Evolutionary conservation across 2,797 vertebrate species (phyloP), one percentile per base, ranked within the genome.

Genomic region (Salmo trutta): DNA sequence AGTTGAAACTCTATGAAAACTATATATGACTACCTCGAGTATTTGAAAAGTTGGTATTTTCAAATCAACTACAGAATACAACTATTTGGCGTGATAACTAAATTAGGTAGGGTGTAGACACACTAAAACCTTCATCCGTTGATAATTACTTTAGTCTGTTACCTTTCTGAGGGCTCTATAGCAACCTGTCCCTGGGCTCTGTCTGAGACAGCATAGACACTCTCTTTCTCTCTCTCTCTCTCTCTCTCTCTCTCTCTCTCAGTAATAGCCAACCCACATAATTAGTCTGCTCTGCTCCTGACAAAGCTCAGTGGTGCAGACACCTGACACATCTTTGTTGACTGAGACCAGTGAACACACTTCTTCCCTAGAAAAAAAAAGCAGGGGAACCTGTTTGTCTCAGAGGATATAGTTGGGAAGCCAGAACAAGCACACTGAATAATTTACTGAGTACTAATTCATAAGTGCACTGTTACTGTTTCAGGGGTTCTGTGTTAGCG

Each of bases 241-340:
- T 5, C n/a, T n/a, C n/a, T 47, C 36, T 2, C 41, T 3, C 36
- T 10, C 33, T 1, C 10, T 12, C 41, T 47, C 66, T 8, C 66
- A 68, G 66, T 27, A 68, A 68, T 36, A 31, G 31, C 27, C 27
- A 33, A 16, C 16, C 66, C 16, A 36, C 29, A 36, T 31, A 33
- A 31, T 33, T 29, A 68, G 29, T 68, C 66, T 36, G 64, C 64
- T 66, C 64, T 12, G 10, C 59, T 64, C 59, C 59, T 21, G 19
- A 64, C 59, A 64, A 64, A 21, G 19, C 59, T 64, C 53, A 59
- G 19, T 27, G 65, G n/a, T 24, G 53, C 67, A 62, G 69, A 47
- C 69, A 77, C 68, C 54, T 41, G 75, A 71, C 75, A 77, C 75
- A 36, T 29, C 52, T 41, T 17, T 27, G 75, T n/a, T 64, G 31